Conservation (phyloP, 2,113 vertebrate species). For the Struthidea cinerea region DNA sequence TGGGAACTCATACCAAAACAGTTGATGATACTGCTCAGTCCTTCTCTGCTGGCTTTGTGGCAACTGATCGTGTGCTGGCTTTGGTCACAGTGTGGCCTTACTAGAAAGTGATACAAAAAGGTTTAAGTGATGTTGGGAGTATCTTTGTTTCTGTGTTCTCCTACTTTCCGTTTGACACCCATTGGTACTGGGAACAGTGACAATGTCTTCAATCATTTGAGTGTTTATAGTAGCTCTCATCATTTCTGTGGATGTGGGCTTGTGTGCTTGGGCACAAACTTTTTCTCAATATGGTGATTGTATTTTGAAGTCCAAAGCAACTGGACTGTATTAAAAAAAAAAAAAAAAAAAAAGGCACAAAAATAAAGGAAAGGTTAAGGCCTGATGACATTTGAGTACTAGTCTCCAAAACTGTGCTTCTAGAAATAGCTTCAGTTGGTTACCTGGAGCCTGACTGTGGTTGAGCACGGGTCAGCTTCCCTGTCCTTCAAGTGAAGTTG, state of each 20-base stretch:
- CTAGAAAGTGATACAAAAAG: background rate
- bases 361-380: background rate
- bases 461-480: background rate
- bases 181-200: background rate
- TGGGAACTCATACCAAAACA: fast-evolving
- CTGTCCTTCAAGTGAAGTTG: background rate
- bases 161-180: background rate
- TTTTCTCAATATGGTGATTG: background rate
- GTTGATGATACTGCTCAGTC: background rate
- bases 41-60: background rate
- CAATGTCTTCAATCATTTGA: fast-evolving
- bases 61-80: background rate
- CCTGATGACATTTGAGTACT: background rate
- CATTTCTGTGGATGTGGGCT: background rate
- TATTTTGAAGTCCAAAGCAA: background rate
- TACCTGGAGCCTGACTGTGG: background rate
- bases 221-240: background rate
- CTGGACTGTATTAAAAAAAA: background rate
- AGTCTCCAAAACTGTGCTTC: background rate
- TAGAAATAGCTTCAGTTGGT: background rate
- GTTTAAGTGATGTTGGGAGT: background rate
- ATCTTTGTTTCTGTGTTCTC: background rate
- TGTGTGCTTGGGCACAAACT: background rate
- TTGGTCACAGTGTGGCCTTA: background rate
- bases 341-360: too few relatives aligned